Conservation (phyloP, 2,113 vertebrate species). For the Anolis carolinensis region DNA sequence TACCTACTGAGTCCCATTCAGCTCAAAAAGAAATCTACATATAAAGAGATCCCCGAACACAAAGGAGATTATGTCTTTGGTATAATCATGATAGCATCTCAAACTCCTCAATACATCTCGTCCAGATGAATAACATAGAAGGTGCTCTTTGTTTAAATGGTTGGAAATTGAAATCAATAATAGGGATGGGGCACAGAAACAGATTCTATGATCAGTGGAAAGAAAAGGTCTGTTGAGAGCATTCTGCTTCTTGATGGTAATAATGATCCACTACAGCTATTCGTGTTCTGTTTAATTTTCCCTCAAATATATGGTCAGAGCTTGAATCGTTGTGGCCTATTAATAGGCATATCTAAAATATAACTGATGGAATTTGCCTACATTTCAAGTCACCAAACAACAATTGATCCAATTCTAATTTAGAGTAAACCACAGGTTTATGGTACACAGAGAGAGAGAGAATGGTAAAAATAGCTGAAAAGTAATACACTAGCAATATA, state of each 20-base stretch:
- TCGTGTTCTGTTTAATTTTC: neutral
- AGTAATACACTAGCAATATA: too few species aligned
- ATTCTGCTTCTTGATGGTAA: neutral
- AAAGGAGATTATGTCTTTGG: neutral
- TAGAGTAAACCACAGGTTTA: too few species aligned
- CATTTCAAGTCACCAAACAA: too few species aligned
- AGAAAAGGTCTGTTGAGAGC: neutral
- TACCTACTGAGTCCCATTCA: neutral
- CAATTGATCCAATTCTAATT: too few species aligned
- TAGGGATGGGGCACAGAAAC: neutral
- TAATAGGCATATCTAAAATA: too few species aligned
- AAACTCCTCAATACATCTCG: neutral
- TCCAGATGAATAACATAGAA: neutral
- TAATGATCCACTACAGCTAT: neutral
- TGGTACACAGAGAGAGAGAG: too few species aligned
- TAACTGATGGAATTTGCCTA: too few species aligned
- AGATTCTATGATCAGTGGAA: neutral
- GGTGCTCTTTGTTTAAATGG: neutral
- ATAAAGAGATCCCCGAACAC: slow-evolving; percentile 3
- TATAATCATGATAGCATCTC: neutral
- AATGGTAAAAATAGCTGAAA: too few species aligned
- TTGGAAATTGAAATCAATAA: slow-evolving; percentile 5
- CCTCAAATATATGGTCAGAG: neutral
- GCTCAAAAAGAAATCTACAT: neutral
- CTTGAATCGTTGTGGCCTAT: neutral